phyloP scores from a whole-genome alignment of 2,797 vertebrate species.

The Calcarius lapponicus region DNA sequence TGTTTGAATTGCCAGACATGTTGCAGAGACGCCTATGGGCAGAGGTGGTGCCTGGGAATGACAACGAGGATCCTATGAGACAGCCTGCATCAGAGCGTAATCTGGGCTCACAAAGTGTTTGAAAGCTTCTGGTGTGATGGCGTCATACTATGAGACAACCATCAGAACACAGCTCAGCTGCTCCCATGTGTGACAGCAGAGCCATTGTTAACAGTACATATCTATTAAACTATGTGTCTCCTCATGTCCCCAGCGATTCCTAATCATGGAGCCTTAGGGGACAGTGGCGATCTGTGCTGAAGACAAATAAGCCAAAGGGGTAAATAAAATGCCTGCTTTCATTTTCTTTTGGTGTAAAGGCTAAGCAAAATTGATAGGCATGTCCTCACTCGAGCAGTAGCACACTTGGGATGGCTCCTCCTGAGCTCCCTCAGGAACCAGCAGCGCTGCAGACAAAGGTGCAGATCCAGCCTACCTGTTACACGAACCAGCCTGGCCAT shows the following conservation, averaged over 20 bases:
- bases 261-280: constrained; percentile 23
- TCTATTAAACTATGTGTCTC: constrained; percentile 13
- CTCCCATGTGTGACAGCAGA: constrained; percentile 29
- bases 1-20: constrained; percentile 27
- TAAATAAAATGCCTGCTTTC: constrained; percentile 52
- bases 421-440: neutral
- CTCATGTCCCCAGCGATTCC: neutral
- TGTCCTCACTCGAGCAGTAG: neutral
- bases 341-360: constrained; percentile 23
- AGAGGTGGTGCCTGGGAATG: neutral
- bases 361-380: constrained; percentile 36
- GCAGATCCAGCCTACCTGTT: neutral
- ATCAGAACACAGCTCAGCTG: constrained; percentile 29
- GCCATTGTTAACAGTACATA: constrained; percentile 24
- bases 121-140: constrained; percentile 55
- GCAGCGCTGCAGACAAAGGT: neutral
- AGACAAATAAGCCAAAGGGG: constrained; percentile 53
- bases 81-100: neutral
- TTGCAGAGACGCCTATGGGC: neutral
- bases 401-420: neutral
- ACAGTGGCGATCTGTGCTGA: constrained; percentile 57
- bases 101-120: neutral
- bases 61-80: neutral
- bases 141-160: constrained; percentile 33
- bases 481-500: neutral